phyloP scores from a whole-genome alignment of 1,140 invertebrate genomes.

The Odontomachus brunneus region DNA sequence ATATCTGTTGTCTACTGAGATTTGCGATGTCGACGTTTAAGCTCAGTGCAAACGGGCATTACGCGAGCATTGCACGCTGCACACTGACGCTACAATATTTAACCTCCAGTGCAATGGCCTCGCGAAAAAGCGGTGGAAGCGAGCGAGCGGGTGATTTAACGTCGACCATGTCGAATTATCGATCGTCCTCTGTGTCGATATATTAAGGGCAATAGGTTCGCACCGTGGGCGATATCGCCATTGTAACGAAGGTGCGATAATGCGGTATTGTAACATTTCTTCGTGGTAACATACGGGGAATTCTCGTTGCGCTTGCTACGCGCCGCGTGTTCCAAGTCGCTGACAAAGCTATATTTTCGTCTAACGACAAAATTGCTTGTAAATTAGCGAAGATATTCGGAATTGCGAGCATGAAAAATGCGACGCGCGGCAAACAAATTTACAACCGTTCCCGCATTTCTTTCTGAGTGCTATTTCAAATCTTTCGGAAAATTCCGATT shows the following conservation, averaged over 20 bases:
- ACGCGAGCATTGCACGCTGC: conserved; percentile 11
- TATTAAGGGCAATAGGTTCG: conserved; percentile 52
- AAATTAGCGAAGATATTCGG: background rate
- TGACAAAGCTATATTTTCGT: background rate
- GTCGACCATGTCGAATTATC: conserved; percentile 44
- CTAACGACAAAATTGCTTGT: background rate
- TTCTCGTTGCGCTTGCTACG: background rate
- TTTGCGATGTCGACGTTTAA: conserved; percentile 26
- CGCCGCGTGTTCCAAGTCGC: background rate
- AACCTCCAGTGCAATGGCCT: background rate
- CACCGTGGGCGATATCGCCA: conserved; percentile 14
- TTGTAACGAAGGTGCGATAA: conserved; percentile 39
- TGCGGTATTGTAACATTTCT: conserved; percentile 37
- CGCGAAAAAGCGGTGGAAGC: conserved; percentile 12
- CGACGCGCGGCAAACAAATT: background rate
- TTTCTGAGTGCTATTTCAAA: conserved; percentile 10
- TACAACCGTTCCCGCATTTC: background rate
- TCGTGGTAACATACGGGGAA: conserved; percentile 5
- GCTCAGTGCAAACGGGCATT: conserved; percentile 10
- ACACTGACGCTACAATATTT: conserved; percentile 37
- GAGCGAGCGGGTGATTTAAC: conserved; percentile 30
- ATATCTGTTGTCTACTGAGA: background rate
- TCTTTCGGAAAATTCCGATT: background rate
- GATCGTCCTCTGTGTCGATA: conserved; percentile 17
- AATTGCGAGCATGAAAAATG: background rate